Evolutionary conservation across 2,888 invertebrate genomes (phyloP).

Genomic region (Drosophila macrothrix): DNA sequence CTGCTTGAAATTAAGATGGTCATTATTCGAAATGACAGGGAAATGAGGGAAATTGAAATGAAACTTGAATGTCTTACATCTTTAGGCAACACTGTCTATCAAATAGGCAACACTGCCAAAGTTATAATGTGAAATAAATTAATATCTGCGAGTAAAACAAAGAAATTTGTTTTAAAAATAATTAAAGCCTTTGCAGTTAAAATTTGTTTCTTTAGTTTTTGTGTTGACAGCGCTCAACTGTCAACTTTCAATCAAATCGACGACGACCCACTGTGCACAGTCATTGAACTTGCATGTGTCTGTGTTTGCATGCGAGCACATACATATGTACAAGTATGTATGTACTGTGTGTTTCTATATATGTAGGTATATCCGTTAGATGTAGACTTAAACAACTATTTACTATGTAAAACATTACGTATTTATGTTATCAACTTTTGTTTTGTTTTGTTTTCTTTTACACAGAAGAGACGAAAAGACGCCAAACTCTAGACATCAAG

Average conservation of each 20-base stretch:
- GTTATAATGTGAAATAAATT: neutral
- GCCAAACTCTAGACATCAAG: conserved; percentile 60
- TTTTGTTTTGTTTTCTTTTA: conserved; percentile 43
- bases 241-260: conserved; percentile 9
- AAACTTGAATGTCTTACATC: conserved; percentile 1
- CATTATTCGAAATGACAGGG: neutral
- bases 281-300: conserved; percentile 24
- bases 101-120: conserved; percentile 47
- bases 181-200: conserved; percentile 35
- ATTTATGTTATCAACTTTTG: conserved; percentile 82
- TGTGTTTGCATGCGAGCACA: conserved; percentile 15
- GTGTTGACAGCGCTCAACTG: conserved; percentile 6
- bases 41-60: neutral
- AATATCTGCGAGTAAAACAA: conserved; percentile 2
- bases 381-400: conserved; percentile 80
- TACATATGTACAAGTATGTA: conserved; percentile 33
- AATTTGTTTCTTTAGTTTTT: neutral
- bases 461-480: conserved; percentile 63
- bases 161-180: conserved; percentile 6
- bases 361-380: conserved; percentile 44
- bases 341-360: conserved; percentile 5
- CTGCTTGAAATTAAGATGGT: neutral
- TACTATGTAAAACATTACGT: conserved; percentile 83
- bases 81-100: conserved; percentile 47
- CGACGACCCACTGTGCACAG: conserved; percentile 38